phyloP scores from a whole-genome alignment of 1,140 invertebrate species.

The Drosophila santomea region DNA sequence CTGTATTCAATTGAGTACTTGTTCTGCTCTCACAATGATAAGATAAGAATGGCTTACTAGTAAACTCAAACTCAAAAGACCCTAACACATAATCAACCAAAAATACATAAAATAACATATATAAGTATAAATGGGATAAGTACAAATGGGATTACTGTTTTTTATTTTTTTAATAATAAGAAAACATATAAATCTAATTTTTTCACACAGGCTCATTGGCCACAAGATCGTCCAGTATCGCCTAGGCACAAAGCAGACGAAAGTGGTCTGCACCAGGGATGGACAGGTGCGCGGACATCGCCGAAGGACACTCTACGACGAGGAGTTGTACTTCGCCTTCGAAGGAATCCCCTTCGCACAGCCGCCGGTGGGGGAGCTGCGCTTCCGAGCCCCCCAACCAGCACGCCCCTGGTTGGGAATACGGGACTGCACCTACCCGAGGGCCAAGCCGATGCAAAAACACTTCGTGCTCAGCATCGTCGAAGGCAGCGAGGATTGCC shows the following conservation, averaged over 20 bases:
- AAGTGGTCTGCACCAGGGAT: slow-evolving; percentile 44
- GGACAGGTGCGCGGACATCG: slow-evolving; percentile 59
- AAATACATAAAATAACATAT: too few relatives aligned
- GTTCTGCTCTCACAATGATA: slow-evolving; percentile 1
- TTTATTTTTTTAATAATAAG: too few relatives aligned
- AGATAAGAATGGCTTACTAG: slow-evolving; percentile 45
- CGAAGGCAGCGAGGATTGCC: slow-evolving; percentile 73
- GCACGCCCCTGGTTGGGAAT: slow-evolving; percentile 86
- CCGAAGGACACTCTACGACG: slow-evolving; percentile 67
- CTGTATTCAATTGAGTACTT: slow-evolving; percentile 6
- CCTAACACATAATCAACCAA: background rate
- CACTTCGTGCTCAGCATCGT: slow-evolving; percentile 55
- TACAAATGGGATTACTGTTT: too few relatives aligned
- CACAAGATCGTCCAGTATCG: slow-evolving; percentile 69
- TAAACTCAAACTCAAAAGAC: background rate
- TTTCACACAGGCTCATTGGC: slow-evolving; percentile 43
- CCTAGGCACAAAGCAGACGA: slow-evolving; percentile 55
- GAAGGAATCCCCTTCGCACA: slow-evolving; percentile 88
- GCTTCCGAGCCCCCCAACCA: slow-evolving; percentile 87
- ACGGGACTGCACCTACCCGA: slow-evolving; percentile 81
- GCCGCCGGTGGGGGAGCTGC: slow-evolving; percentile 87
- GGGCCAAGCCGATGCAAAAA: slow-evolving; percentile 63
- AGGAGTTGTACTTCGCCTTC: slow-evolving; percentile 77
- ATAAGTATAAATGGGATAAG: too few relatives aligned
- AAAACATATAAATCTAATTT: too few relatives aligned